Evolutionary conservation across 2,797 vertebrate genomes (phyloP).

Genomic region (Lepus townsendii): DNA sequence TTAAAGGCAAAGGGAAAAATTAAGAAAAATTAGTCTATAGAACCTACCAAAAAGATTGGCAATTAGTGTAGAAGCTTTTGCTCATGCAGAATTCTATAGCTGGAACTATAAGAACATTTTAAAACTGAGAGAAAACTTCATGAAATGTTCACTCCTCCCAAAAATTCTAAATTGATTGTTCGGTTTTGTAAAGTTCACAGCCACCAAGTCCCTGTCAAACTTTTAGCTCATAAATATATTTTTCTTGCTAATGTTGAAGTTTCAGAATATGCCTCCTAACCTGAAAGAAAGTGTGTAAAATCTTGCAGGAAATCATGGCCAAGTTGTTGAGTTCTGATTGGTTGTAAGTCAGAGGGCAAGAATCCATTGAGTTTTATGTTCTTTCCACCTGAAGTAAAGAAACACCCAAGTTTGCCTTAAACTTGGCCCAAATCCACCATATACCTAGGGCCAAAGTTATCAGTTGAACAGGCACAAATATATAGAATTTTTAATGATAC

Average conservation of each 20-base stretch:
- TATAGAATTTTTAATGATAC: slow-evolving; percentile 21
- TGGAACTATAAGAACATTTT: background rate
- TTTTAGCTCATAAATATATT: slow-evolving; percentile 56
- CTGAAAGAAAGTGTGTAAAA: slow-evolving; percentile 50
- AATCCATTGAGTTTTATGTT: slow-evolving; percentile 51
- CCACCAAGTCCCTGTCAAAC: slow-evolving; percentile 50
- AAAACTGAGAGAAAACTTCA: background rate
- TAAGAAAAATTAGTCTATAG: background rate
- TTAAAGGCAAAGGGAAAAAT: background rate
- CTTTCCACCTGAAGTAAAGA: slow-evolving; percentile 57
- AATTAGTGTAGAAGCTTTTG: rapidly evolving
- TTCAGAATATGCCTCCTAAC: slow-evolving; percentile 39
- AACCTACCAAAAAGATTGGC: background rate
- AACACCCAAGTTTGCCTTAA: slow-evolving; percentile 50
- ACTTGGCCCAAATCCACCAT: slow-evolving; percentile 5
- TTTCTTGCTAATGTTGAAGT: slow-evolving; percentile 54
- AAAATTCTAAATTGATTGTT: slow-evolving; percentile 10
- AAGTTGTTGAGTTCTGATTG: slow-evolving; percentile 60
- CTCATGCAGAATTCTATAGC: background rate
- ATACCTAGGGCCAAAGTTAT: slow-evolving; percentile 19
- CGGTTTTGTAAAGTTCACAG: slow-evolving; percentile 21
- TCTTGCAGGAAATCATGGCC: slow-evolving; percentile 60
- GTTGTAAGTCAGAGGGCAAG: slow-evolving; percentile 67
- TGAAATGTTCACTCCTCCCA: background rate
- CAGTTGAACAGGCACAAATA: slow-evolving; percentile 35